These are phyloP conservation scores for Pterois miles DNA, from an alignment of 2,797 vertebrate species.

Conservation along the genomic window DNA sequence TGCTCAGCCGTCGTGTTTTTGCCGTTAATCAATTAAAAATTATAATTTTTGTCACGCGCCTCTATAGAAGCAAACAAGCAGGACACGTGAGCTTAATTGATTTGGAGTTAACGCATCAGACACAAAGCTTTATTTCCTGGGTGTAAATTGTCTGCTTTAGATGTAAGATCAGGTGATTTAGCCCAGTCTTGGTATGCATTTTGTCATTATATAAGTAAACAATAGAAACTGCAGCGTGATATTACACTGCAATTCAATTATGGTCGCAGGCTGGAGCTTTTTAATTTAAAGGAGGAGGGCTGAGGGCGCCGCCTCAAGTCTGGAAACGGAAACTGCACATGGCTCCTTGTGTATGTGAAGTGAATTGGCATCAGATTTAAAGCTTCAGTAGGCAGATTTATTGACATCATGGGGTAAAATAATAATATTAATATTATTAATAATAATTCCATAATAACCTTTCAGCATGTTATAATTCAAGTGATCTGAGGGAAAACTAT, in stretches of 20 bases:
- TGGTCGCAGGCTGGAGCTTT: conserved; percentile 38
- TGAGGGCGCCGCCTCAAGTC: conserved; percentile 63
- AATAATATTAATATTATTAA: too few species aligned
- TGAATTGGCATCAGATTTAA: not conserved
- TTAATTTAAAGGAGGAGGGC: conserved; percentile 13
- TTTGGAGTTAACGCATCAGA: conserved; percentile 5
- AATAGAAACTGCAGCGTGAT: conserved; percentile 39
- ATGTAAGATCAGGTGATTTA: not conserved
- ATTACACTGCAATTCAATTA: conserved; percentile 57
- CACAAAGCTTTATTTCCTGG: not conserved
- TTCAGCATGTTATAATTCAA: too few species aligned
- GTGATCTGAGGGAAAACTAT: too few species aligned
- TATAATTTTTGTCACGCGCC: not conserved
- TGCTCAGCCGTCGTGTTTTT: not conserved
- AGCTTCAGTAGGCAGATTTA: too few species aligned
- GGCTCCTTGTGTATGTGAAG: not conserved
- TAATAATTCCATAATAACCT: too few species aligned
- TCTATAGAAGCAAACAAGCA: not conserved
- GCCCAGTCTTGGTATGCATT: not conserved
- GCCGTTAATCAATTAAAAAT: not conserved
- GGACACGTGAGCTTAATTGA: conserved; percentile 22
- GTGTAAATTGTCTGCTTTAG: not conserved
- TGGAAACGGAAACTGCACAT: conserved; percentile 22
- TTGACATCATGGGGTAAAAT: too few species aligned
- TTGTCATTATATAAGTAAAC: not conserved